phyloP scores from a whole-genome alignment of 2,113 vertebrate genomes.

The Pseudorhombus dupliciocellatus region DNA sequence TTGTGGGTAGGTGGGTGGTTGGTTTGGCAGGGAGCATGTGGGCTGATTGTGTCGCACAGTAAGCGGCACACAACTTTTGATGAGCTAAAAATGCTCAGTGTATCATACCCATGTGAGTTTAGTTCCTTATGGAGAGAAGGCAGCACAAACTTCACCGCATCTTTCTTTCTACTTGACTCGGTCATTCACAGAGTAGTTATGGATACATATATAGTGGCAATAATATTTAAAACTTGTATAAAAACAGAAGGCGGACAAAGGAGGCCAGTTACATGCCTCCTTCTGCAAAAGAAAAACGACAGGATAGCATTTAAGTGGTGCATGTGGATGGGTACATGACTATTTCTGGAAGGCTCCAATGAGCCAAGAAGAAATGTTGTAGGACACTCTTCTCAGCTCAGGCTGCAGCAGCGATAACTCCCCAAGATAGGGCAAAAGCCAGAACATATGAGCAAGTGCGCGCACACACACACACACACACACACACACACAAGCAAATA shows the following conservation, averaged over 20 bases:
- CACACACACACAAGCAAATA: neutral
- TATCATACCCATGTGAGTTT: conserved; percentile 50
- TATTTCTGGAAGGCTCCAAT: conserved; percentile 66
- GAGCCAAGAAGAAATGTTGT: conserved; percentile 53
- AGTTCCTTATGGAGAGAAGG: conserved; percentile 38
- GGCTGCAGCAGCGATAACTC: conserved; percentile 53
- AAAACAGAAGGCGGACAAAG: neutral
- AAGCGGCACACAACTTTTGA: conserved; percentile 49
- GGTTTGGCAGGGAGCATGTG: neutral
- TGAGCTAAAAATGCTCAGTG: conserved; percentile 49
- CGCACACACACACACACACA: neutral
- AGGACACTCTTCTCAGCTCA: conserved; percentile 56
- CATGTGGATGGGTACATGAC: conserved; percentile 49
- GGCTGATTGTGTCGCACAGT: conserved; percentile 38
- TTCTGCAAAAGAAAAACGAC: conserved; percentile 22
- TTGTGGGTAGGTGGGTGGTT: conserved; percentile 39
- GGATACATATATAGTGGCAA: neutral
- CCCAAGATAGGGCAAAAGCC: conserved; percentile 44
- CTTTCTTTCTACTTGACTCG: neutral
- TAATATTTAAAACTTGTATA: conserved; percentile 12
- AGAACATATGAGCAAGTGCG: conserved; percentile 3
- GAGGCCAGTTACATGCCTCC: conserved; percentile 10
- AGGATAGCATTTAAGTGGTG: conserved; percentile 23
- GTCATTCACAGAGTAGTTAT: neutral
- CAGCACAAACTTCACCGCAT: conserved; percentile 16